Evolutionary conservation across 2,797 vertebrate genomes (phyloP).

Genomic region (Oreochromis mossambicus): DNA sequence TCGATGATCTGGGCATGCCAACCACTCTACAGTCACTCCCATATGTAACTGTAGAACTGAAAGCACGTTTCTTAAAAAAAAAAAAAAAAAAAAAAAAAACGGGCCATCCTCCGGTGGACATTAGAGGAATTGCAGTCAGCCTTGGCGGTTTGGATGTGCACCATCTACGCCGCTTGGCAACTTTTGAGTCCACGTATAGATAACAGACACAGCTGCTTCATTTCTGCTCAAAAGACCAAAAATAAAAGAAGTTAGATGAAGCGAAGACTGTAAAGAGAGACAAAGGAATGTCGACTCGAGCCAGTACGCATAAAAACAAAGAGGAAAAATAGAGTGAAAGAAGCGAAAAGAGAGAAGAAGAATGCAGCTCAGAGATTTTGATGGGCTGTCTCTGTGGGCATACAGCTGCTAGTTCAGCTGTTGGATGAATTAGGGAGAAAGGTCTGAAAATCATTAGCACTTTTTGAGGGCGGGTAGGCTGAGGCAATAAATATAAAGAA

Average conservation of each 20-base stretch:
- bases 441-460: slow-evolving; percentile 47
- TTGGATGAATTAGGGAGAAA: slow-evolving; percentile 20
- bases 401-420: slow-evolving; percentile 50
- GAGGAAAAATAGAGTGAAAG: neutral
- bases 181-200: neutral
- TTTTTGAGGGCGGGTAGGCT: neutral
- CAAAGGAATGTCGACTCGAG: neutral
- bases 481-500: slow-evolving; percentile 14
- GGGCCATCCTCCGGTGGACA: neutral
- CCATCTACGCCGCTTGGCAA: neutral
- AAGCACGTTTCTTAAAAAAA: neutral
- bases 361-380: neutral
- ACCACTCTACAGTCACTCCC: neutral
- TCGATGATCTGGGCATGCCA: neutral
- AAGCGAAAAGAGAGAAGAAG: neutral
- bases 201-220: neutral
- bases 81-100: neutral
- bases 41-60: neutral
- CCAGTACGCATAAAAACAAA: neutral
- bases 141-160: neutral
- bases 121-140: neutral
- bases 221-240: neutral
- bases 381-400: slow-evolving; percentile 20
- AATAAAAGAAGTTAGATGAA: neutral
- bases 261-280: neutral